Evolutionary conservation across 2,797 vertebrate species (phyloP), one percentile per base, ranked within the genome.

Genomic region (Syngnathus acus): DNA sequence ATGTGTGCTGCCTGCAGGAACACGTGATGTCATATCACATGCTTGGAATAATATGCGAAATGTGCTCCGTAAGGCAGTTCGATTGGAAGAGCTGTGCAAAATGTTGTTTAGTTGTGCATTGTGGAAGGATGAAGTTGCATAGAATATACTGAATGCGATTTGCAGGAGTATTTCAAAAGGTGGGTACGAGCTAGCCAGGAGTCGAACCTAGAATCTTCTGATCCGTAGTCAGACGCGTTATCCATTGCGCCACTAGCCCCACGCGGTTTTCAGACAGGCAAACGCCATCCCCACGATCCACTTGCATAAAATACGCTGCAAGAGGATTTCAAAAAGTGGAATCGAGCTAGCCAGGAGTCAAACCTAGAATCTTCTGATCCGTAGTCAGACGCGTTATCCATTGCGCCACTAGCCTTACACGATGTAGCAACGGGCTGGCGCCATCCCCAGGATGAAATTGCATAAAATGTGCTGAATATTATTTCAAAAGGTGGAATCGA

Each of bases 201-300:
- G 54, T 78, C 51, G 68, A 75, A 78, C 71, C 68, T 73, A 68
- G 70, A 75, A 71, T 75, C 77, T 75, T 75, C 71, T 75, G 73
- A 73, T 69, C 66, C 68, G 68, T 75, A 78, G 76, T 75, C 76
- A 73, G 73, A 75, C 68, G 73, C 73, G 66, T 75, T 75, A 75
- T 75, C 76, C 73, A 78, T 75, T 75, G 73, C 73, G 59, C 76
- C 76, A 78, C 76, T 72, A 71, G 76, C 76, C 76, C 72, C 14
- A 42, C 9, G 10, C 26, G 2, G 2, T 0, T 0, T 26, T 2
- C 26, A 26, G 1, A 2, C 1, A 26, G 26, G 26, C 1, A 2
- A 26, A 2, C 26, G 1, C 26, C 26, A 32, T 32, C 26, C 26
- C 2, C 26, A 32, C 26, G 3, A 3, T 4, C 32, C 4, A 32